These are phyloP conservation scores for Cenopis cana DNA, from an alignment of 2,888 invertebrate species.

Conservation along the genomic window DNA sequence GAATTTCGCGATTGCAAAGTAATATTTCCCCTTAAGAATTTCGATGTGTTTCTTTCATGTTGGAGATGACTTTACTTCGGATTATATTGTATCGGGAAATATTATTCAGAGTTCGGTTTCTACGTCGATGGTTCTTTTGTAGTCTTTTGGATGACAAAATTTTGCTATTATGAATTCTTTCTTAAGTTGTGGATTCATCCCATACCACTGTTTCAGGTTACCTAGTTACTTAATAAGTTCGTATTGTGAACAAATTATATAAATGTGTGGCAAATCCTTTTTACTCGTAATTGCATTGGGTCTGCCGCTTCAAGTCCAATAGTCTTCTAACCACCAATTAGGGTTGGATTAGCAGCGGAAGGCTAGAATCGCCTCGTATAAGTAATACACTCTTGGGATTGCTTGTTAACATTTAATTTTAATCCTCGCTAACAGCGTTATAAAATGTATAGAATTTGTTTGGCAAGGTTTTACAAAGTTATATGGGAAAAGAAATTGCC, in stretches of 20 bases:
- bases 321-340: slow-evolving; percentile 81
- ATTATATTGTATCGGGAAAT: slow-evolving; percentile 76
- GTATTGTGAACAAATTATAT: slow-evolving; percentile 46
- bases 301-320: slow-evolving; percentile 80
- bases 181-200: background rate
- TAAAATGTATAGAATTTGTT: background rate
- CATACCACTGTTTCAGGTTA: background rate
- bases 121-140: slow-evolving; percentile 57
- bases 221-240: background rate
- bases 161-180: slow-evolving; percentile 25
- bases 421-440: slow-evolving; percentile 21
- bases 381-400: slow-evolving; percentile 69
- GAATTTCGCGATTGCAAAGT: slow-evolving; percentile 84
- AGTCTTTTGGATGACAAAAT: slow-evolving; percentile 39
- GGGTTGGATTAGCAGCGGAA: slow-evolving; percentile 72
- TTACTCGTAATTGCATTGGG: slow-evolving; percentile 75
- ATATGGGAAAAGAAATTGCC: no score
- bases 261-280: slow-evolving; percentile 63
- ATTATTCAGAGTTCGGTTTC: slow-evolving; percentile 68
- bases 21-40: slow-evolving; percentile 84
- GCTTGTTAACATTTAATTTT: slow-evolving; percentile 64
- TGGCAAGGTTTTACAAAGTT: background rate
- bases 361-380: slow-evolving; percentile 54
- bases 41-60: slow-evolving; percentile 83
- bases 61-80: slow-evolving; percentile 79